A percentile compares a stretch with the other conserved stretches of the same genome.
Evolutionary conservation across 2,888 invertebrate species (phyloP).

Genomic region (Nineta flava): DNA sequence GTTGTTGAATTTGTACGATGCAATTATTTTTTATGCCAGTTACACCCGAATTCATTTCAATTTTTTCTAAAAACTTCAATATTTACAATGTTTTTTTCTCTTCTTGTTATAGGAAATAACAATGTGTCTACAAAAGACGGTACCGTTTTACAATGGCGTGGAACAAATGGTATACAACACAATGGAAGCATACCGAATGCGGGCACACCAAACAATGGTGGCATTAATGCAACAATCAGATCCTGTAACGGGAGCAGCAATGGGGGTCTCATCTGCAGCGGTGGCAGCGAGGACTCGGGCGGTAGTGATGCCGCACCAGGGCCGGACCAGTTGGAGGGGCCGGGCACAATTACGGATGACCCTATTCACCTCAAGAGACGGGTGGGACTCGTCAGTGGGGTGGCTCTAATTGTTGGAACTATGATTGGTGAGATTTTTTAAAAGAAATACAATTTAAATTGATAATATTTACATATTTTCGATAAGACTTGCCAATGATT

Average conservation of each 20-base stretch:
- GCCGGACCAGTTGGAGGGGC: conserved; percentile 55
- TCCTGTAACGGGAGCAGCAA: conserved; percentile 16
- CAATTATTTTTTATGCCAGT: too few species aligned
- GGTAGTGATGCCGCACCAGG: conserved; percentile 39
- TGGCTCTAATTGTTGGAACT: conserved; percentile 96
- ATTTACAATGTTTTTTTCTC: background rate
- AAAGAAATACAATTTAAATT: too few species aligned
- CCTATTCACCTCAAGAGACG: conserved; percentile 98
- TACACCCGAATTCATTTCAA: too few species aligned
- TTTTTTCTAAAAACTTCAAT: too few species aligned
- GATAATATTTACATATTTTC: too few species aligned
- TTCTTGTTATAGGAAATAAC: conserved; percentile 23
- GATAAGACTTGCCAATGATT: too few species aligned
- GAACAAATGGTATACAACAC: conserved; percentile 11
- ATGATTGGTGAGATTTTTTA: conserved; percentile 84
- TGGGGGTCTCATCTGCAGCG: conserved; percentile 24
- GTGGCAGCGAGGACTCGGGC: conserved; percentile 31
- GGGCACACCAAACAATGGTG: conserved; percentile 2
- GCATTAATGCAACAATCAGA: conserved; percentile 5
- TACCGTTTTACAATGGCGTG: conserved; percentile 27
- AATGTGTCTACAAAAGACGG: conserved; percentile 25
- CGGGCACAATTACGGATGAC: conserved; percentile 89
- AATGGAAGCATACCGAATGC: conserved; percentile 5
- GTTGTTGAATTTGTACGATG: too few species aligned
- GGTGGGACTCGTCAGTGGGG: conserved; percentile 98